Evolutionary conservation across 2,797 vertebrate genomes (phyloP).

Genomic region (Clarias platycephalus): DNA sequence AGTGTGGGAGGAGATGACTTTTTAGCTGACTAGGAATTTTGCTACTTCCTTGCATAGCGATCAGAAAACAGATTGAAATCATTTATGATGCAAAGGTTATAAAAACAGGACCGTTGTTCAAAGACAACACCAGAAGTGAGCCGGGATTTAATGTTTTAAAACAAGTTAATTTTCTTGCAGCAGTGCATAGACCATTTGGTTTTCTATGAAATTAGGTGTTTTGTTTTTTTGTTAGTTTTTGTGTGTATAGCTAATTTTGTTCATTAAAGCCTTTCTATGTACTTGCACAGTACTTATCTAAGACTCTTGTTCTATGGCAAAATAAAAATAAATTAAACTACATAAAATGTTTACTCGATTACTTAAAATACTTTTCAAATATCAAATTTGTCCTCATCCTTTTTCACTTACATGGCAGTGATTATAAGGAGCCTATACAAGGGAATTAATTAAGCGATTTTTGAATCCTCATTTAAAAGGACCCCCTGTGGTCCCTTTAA

Average conservation of each 20-base stretch:
- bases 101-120: background rate
- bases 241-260: background rate
- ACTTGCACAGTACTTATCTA: background rate
- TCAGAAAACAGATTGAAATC: background rate
- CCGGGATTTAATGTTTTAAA: background rate
- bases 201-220: background rate
- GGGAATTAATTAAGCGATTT: conserved; percentile 26
- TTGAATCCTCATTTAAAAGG: conserved; percentile 20
- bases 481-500: conserved; percentile 26
- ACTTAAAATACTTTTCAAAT: background rate
- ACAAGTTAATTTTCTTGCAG: background rate
- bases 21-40: background rate
- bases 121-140: background rate
- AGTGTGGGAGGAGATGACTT: background rate
- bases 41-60: background rate
- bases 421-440: conserved; percentile 12
- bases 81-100: background rate
- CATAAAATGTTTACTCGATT: background rate
- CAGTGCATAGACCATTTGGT: background rate
- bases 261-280: background rate
- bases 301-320: background rate
- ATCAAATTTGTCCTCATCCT: background rate
- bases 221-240: background rate
- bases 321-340: background rate
- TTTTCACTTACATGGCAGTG: conserved; percentile 2